Conservation (phyloP, 2,888 invertebrate species). For the Caenorhabditis auriculariae region DNA sequence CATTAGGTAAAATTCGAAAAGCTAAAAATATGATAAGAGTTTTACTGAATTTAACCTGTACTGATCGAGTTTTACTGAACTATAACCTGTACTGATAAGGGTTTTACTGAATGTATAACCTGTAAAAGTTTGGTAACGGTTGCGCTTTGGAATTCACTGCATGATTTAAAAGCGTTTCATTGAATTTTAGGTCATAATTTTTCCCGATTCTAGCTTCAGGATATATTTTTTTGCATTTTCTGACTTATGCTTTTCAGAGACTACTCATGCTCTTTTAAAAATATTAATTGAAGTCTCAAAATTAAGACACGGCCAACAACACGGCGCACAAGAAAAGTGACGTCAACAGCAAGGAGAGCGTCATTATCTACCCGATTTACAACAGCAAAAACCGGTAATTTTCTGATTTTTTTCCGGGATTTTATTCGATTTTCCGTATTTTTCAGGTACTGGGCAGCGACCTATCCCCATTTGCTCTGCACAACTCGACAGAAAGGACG, state of each 20-base stretch:
- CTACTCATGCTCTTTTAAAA: too few relatives aligned
- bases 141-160: too few relatives aligned
- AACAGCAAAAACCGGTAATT: conserved; percentile 45
- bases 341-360: conserved; percentile 57
- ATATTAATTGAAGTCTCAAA: background rate
- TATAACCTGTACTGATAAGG: too few relatives aligned
- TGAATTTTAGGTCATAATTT: background rate
- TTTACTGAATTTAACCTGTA: too few relatives aligned
- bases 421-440: background rate
- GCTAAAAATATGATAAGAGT: too few relatives aligned
- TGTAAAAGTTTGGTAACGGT: too few relatives aligned
- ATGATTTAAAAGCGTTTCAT: background rate
- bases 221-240: background rate
- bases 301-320: conserved; percentile 38
- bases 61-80: too few relatives aligned
- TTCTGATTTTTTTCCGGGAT: background rate
- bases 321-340: conserved; percentile 62
- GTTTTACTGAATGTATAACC: too few relatives aligned
- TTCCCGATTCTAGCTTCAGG: background rate
- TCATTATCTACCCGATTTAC: conserved; percentile 55
- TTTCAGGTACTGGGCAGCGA: conserved; percentile 56
- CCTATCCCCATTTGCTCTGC: conserved; percentile 60
- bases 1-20: too few relatives aligned
- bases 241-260: too few relatives aligned
- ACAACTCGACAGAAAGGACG: conserved; percentile 60